Base-by-base conservation (phyloP, 2,113 vertebrate species). In the Amia ocellicauda region DNA sequence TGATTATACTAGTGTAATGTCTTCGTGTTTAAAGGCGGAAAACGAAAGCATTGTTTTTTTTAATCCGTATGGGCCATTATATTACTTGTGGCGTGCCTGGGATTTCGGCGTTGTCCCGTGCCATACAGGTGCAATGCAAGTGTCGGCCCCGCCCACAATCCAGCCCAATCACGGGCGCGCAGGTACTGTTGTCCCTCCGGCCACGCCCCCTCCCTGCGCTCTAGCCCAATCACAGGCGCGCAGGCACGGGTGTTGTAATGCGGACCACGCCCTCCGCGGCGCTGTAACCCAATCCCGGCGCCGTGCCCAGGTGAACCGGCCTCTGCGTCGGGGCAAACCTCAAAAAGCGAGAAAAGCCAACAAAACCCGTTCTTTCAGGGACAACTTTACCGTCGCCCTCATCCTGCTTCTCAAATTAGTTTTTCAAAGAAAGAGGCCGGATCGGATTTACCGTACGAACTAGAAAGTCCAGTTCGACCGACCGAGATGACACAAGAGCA, bases 401-500 rank as follows among this genome's bases (percentile, higher is more conserved):
- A 89, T 89, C 85, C 86, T 76, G 80, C 72, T 75, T 81, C 67
- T 66, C 71, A 75, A 69, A 62, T 71, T 70, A 78, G 69, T 81
- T 84, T 76, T 79, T 72, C 75, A 74, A 69, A 61, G 66, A 84
- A 89, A 91, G 89, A 89, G 90, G 88, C 90, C 87, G 87, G 88
- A 90, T 87, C 86, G 88, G 86, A 90, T 90, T 88, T 89, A 90
- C 92, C 91, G 91, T 91, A 90, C 91, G 82, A 93, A 97, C 95
- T 93, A 86, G 94, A 94, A 90, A 89, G 94, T 96, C 95, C 93
- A 94, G 95, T 98, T 95, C 89, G 89, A 92, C 93, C 92, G 85
- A 88, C 75, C 84, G 85, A 92, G 90, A 98, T 97, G 95, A 94
- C 93, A 93, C 94, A 97, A 88, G 95, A 98, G 80, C 94, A 94